Conservation (phyloP, 2,888 invertebrate species). For the Amiota minor region DNA sequence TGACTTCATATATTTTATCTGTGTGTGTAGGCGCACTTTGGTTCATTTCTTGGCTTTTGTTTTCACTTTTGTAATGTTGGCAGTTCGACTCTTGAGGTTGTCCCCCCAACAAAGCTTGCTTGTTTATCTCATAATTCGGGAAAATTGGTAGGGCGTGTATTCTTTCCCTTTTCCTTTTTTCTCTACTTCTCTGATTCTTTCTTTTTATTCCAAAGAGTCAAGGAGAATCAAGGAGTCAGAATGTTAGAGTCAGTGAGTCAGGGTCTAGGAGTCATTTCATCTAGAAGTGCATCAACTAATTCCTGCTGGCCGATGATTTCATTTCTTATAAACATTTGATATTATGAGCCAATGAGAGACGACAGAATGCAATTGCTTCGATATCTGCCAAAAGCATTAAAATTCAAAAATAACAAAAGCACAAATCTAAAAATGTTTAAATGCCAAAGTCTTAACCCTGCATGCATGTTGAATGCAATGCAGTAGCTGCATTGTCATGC, state of each 20-base stretch:
- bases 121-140: conserved; percentile 30
- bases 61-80: conserved; percentile 62
- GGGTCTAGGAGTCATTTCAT: no score
- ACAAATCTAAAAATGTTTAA: conserved; percentile 13
- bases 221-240: no score
- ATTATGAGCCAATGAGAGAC: no score
- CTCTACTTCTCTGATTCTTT: conserved; percentile 29
- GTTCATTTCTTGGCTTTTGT: conserved; percentile 68
- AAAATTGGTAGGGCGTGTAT: conserved; percentile 46
- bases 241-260: no score
- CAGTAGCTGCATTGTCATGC: conserved; percentile 11
- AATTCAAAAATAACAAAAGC: neutral
- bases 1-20: conserved; percentile 40
- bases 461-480: neutral
- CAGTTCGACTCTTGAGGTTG: conserved; percentile 39
- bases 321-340: no score
- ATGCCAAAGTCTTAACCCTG: neutral
- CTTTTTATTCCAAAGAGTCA: no score
- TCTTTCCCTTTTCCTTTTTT: conserved; percentile 29
- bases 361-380: no score
- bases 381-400: no score
- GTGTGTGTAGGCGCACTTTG: conserved; percentile 54
- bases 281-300: no score
- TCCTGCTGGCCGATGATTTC: no score
- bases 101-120: neutral